Evolutionary conservation across 1,140 invertebrate species (phyloP), one percentile per base, ranked within the genome.

Genomic region (Cotesia vestalis): DNA sequence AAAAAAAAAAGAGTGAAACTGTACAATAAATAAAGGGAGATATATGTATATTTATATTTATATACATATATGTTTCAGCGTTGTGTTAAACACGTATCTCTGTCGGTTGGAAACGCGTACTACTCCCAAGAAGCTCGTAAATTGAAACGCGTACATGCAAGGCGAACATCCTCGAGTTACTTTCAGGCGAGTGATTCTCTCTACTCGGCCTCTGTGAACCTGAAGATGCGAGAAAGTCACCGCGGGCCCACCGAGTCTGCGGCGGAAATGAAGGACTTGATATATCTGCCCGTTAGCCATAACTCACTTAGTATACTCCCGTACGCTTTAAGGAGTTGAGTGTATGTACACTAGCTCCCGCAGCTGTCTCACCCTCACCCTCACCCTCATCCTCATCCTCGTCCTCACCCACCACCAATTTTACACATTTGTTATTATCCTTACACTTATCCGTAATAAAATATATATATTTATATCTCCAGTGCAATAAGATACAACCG

Each of bases 251-350:
- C 61, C 73, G 75, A 79, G 80, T 81, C 80, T 78, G 79, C 78
- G 80, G 82, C 83, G 83, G 83, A 83, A 84, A 85, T 84, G 83
- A 84, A 82, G 81, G 78, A 80, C 81, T 84, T 83, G 81, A 85
- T 84, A 84, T 83, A 83, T 85, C 82, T 82, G 78, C 78, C 72
- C 77, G 75, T 75, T 80, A 78, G 72, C 79, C 83, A 83, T 84
- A 84, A 85, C 81, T 85, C 83, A 85, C 79, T 82, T 79, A 80
- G 79, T 81, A 82, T 81, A 83, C 55, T 72, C 69, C 77, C 73
- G 59, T 17, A 46, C 55, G 69, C 60, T 60, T 40, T 27, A 27
- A 27, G 60, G 34, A 35, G 60, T 34, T 62, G 27, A 38, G 12
- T 12, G 60, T 62, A 35, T 62, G 60, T 27, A 27, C 12, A 62